phyloP scores from a whole-genome alignment of 2,113 vertebrate species.

The Rhodinocichla rosea region DNA sequence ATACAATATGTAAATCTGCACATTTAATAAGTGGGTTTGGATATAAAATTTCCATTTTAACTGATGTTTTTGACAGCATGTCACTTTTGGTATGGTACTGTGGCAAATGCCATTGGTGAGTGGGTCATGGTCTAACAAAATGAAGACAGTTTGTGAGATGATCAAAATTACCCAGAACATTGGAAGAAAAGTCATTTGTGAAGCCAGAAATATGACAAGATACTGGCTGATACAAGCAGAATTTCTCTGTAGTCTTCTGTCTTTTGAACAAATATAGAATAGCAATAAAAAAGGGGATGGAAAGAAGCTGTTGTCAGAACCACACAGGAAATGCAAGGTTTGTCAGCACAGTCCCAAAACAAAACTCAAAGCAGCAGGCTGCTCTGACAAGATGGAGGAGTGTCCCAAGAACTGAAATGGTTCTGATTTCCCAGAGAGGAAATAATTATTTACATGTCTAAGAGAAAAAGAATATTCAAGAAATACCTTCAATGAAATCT shows the following conservation, averaged over 20 bases:
- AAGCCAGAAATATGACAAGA: background rate
- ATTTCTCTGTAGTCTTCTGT: background rate
- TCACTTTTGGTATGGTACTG: background rate
- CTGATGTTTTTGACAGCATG: background rate
- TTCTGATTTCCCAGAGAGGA: background rate
- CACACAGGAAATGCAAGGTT: background rate
- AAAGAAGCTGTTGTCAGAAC: background rate
- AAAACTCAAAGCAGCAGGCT: background rate
- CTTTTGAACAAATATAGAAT: background rate
- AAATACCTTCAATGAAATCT: background rate
- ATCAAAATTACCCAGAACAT: background rate
- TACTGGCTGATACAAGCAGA: background rate
- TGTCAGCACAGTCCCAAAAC: background rate
- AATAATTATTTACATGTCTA: background rate
- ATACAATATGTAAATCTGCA: accelerated
- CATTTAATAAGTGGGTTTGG: background rate
- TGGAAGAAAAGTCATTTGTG: background rate
- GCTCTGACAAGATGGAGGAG: background rate
- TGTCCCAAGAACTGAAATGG: background rate
- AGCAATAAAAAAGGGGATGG: background rate
- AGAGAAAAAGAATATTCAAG: background rate
- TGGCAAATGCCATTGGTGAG: background rate
- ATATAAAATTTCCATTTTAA: background rate
- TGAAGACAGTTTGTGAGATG: background rate
- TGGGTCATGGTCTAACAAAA: background rate